Evolutionary conservation across 2,797 vertebrate genomes (phyloP).

Genomic region (Clamator glandarius): DNA sequence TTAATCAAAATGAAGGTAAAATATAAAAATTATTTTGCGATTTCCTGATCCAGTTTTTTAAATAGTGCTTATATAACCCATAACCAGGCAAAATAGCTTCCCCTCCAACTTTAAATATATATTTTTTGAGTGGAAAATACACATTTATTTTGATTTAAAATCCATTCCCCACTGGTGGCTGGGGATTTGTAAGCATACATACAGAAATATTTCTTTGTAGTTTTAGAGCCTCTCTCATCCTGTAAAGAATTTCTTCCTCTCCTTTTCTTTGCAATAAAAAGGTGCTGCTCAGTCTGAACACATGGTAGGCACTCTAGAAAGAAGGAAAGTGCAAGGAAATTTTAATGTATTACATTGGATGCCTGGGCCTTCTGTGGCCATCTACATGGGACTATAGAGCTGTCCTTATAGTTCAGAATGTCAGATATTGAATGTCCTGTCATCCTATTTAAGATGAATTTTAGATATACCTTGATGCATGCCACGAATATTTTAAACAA

Average conservation of each 20-base stretch:
- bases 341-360: not conserved
- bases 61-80: not conserved
- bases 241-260: not conserved
- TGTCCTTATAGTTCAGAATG: not conserved
- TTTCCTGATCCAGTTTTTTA: not conserved
- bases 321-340: not conserved
- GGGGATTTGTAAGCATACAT: not conserved
- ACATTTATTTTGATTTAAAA: not conserved
- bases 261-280: not conserved
- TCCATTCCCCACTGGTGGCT: not conserved
- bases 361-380: not conserved
- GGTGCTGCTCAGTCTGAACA: not conserved
- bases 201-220: not conserved
- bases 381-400: not conserved
- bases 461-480: not conserved
- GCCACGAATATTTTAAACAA: not conserved
- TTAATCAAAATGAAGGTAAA: not conserved
- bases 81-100: not conserved
- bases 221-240: not conserved
- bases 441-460: not conserved
- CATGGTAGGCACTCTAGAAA: not conserved
- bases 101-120: not conserved
- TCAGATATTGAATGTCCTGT: not conserved
- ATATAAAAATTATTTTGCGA: not conserved
- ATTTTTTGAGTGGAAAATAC: not conserved